These are phyloP conservation scores for Pocillopora meandrina DNA, from an alignment of 92 coral and sea anemone genomes.

Conservation along the genomic window DNA sequence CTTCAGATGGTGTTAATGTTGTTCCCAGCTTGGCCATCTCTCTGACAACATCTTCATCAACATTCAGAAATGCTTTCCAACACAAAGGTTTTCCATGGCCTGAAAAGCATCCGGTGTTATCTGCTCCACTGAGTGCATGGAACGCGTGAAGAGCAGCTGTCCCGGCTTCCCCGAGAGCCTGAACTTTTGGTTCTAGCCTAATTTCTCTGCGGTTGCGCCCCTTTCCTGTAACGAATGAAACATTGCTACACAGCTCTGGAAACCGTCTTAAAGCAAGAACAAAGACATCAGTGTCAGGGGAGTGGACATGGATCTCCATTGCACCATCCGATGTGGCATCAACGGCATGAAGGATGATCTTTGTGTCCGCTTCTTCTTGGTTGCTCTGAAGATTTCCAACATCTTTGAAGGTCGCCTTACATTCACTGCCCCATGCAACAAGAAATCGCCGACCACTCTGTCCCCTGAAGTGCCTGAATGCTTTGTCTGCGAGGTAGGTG, in stretches of 20 bases:
- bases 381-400: conserved; percentile 9
- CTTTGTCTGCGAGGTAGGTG: conserved; percentile 20
- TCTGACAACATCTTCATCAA: conserved; percentile 44
- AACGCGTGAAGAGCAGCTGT: conserved; percentile 64
- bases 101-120: conserved; percentile 54
- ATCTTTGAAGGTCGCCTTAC: conserved; percentile 43
- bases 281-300: conserved; percentile 10
- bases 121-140: conserved; percentile 64
- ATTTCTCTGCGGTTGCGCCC: conserved; percentile 47
- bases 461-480: neutral
- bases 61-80: conserved; percentile 39
- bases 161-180: conserved; percentile 38
- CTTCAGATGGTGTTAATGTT: conserved; percentile 32
- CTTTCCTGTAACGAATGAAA: conserved; percentile 41
- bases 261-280: conserved; percentile 29
- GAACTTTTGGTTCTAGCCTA: conserved; percentile 44
- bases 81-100: conserved; percentile 31
- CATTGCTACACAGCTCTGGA: conserved; percentile 22
- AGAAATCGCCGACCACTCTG: conserved; percentile 12
- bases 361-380: conserved; percentile 24
- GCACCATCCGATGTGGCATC: too few relatives aligned
- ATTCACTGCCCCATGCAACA: conserved; percentile 45
- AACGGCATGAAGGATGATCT: too few relatives aligned
- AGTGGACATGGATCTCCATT: too few relatives aligned
- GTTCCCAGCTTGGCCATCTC: conserved; percentile 50